A percentile compares a stretch with the other conserved stretches of the same genome.
Conservation (phyloP, 1,140 invertebrate species). For the Pogonognathellus flavescens region DNA sequence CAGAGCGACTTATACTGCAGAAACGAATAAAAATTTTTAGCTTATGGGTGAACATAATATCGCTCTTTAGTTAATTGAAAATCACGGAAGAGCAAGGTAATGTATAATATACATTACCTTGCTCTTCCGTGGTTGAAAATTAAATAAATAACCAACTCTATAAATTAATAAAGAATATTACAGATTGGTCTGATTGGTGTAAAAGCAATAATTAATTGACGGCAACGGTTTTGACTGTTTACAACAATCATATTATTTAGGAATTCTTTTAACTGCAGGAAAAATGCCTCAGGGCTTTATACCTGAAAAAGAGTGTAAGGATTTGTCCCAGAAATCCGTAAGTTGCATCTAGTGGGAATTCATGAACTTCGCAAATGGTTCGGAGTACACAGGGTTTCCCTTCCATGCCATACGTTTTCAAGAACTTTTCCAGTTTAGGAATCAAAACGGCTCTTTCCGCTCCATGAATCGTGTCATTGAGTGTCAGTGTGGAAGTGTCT, state of each 20-base stretch:
- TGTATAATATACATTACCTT: no score
- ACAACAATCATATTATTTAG: no score
- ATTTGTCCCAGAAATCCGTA: constrained; percentile 65
- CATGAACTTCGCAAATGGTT: constrained; percentile 65
- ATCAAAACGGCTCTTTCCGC: constrained; percentile 57
- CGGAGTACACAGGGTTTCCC: constrained; percentile 63
- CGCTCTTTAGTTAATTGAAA: no score
- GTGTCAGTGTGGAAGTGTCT: not conserved
- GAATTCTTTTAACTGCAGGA: no score
- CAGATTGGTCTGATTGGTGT: no score
- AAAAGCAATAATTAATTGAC: no score
- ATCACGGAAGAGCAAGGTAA: no score
- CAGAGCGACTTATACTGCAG: constrained; percentile 58
- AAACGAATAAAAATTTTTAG: not conserved
- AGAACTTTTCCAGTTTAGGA: constrained; percentile 61
- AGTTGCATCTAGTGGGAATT: constrained; percentile 26
- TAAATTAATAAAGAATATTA: no score
- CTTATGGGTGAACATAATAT: no score
- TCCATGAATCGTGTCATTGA: constrained; percentile 42
- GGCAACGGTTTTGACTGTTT: not conserved
- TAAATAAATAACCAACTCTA: no score
- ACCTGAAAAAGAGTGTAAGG: constrained; percentile 63
- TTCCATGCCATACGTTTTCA: constrained; percentile 54
- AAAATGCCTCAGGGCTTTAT: no score
- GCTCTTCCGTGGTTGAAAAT: no score